Evolutionary conservation across 2,113 vertebrate genomes (phyloP).

Genomic region (Irena cyanogastra): DNA sequence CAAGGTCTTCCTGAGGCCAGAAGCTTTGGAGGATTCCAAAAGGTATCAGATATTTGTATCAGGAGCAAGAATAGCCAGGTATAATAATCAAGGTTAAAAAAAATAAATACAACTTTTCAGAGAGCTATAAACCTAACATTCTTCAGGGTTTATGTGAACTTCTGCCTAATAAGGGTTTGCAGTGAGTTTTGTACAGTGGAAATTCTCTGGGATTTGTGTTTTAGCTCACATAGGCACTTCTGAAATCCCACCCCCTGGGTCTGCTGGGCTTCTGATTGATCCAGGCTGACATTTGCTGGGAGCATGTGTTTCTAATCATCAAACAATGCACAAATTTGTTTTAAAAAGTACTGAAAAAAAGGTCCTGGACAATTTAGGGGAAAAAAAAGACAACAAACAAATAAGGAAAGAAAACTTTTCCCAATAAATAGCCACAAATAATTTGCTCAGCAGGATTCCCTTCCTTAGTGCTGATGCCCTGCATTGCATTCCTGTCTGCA

Average conservation of each 20-base stretch:
- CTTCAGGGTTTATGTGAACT: constrained; percentile 51
- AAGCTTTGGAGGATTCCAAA: constrained; percentile 34
- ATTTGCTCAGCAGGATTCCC: background rate
- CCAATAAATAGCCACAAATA: constrained; percentile 7
- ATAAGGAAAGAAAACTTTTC: background rate
- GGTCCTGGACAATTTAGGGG: background rate
- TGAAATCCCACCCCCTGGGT: constrained; percentile 48
- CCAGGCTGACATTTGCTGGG: constrained; percentile 45
- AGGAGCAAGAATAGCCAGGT: constrained; percentile 37
- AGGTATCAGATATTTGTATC: constrained; percentile 11
- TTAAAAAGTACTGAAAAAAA: background rate
- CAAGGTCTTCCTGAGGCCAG: constrained; percentile 7
- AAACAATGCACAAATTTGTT: constrained; percentile 50
- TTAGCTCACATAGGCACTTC: constrained; percentile 58
- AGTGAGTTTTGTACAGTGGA: constrained; percentile 37
- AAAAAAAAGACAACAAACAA: background rate
- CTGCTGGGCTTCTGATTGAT: constrained; percentile 50
- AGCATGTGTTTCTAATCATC: constrained; percentile 46
- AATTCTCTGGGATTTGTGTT: constrained; percentile 48
- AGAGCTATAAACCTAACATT: constrained; percentile 28
- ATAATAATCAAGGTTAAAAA: constrained; percentile 46
- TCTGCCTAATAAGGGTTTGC: constrained; percentile 39
- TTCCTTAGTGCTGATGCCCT: background rate
- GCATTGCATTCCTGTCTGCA: background rate
- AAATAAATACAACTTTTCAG: constrained; percentile 9